Base-by-base conservation (phyloP, 2,888 invertebrate species). In the Cloeon dipterum region DNA sequence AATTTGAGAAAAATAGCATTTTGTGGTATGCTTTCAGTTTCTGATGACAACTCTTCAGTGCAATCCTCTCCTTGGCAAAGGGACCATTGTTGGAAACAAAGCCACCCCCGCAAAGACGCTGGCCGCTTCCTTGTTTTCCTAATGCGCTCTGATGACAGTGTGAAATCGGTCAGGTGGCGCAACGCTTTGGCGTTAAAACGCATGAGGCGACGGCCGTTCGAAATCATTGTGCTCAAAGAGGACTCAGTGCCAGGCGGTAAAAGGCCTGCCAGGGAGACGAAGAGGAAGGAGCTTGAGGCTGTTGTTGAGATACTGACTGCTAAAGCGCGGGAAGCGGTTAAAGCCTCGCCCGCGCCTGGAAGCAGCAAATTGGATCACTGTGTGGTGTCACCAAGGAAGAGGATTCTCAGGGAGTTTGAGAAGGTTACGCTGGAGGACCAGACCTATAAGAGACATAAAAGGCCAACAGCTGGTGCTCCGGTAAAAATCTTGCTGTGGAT, bases 31-130 rank as follows among this genome's bases (percentile, higher is more conserved):
- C 43, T 54, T 55, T 35, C 48, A 75, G 74, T 78, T 59, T 82
- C 83, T 50, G 85, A 85, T 63, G 85, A 85, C 59, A 85, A 82
- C 61, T 81, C 79, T 52, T 85, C 83, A 45, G 70, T 85, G 53
- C 82, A 83, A 57, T 83, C 83, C 46, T 85, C 83, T 50, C 85
- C 83, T 42, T 83, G 83, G 79, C 79, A 82, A 59, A 69, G 83
- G 48, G 83, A 85, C 58, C 82, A 82, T 60, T 76, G 77, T 54
- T 85, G 83, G 81, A 83, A 83, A 58, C 83, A 83, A 58, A 62
- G 71, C 44, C 63, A 69, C 45, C 83, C 83, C 40, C 70, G 73
- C 48, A 70, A 70, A 45, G 70, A 74, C 54, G 62, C 73, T 45
- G 74, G 76, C 52, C 71, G 69, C 52, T 74, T 76, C 60, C 63